Evolutionary conservation across 2,888 invertebrate species (phyloP), one percentile per base, ranked within the genome.

Genomic region (Therioaphis trifolii): DNA sequence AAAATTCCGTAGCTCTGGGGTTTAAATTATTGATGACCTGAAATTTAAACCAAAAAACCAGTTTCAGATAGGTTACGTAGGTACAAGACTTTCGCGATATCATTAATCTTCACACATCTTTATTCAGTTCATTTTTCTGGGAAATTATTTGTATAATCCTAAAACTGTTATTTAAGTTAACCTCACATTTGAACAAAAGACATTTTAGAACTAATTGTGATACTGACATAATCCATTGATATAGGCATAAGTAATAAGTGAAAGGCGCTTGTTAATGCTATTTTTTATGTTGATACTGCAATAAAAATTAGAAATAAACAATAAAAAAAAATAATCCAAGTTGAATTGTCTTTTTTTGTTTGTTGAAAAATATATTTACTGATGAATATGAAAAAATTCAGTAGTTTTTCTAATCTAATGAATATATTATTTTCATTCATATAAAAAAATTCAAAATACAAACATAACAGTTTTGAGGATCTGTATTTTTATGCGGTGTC

Each of bases 221-320:
- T 7, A 35, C 35, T 52, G 52, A 35, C 72, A 72, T 52, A 21
- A 35, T 29, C 12, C 9, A 18, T 49, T 71, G 18, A 49, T n/a
- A 18, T 49, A 49, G 27, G n/a, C n/a, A 71, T 49, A 49, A 29
- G 27, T 27, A 49, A 27, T 71, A 27, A 71, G 71, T 71, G 49
- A 71, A 49, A 49, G 49, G 49, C 12, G 27, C 27, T 49, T 15
- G 27, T 15, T 46, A 18, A 49, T 49, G 49, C 49, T 71, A 49
- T 5, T 5, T 71, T 55, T 55, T 49, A 4, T n/a, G 18, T 49
- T 2, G 49, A 49, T 43, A 24, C 14, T 43, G 24, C 40, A 69
- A 43, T 49, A 71, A 49, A 40, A 68, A 68, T n/a, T 11, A 55
- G 9, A 21, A 0, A 2, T 21, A 55, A 9, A 4, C 11, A 7